Conservation (phyloP, 2,797 vertebrate species). For the Hydrocynus forskahlii region DNA sequence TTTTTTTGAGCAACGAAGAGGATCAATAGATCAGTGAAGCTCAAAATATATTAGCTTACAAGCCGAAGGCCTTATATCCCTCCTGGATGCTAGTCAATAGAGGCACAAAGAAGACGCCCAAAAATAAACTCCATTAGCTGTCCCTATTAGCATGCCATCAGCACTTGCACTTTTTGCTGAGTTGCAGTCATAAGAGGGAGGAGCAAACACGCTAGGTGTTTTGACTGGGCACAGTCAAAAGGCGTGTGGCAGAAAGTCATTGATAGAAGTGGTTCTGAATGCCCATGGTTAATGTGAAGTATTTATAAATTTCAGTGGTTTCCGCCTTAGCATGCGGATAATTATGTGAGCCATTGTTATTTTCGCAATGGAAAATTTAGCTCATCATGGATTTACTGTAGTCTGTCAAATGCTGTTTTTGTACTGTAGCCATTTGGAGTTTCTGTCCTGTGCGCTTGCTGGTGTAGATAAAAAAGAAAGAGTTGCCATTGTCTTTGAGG, state of each 20-base stretch:
- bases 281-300: constrained; percentile 19
- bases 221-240: constrained; percentile 28
- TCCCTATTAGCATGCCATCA: constrained; percentile 62
- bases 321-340: background rate
- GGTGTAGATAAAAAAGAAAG: constrained; percentile 40
- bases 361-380: background rate
- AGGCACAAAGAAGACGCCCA: constrained; percentile 44
- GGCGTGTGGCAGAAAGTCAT: constrained; percentile 14
- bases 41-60: constrained; percentile 82
- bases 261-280: constrained; percentile 1
- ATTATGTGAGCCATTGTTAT: background rate
- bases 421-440: background rate
- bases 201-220: constrained; percentile 26
- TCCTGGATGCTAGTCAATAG: constrained; percentile 52
- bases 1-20: constrained; percentile 68
- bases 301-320: background rate
- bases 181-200: constrained; percentile 41
- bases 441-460: constrained; percentile 30
- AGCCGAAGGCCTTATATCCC: constrained; percentile 51
- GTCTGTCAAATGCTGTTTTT: constrained; percentile 21
- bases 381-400: background rate
- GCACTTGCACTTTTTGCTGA: constrained; percentile 51
- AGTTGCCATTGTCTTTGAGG: constrained; percentile 49
- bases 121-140: constrained; percentile 64
- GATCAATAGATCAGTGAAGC: constrained; percentile 81